Conservation (phyloP, 1,140 invertebrate species). For the Choristoneura fumiferana region DNA sequence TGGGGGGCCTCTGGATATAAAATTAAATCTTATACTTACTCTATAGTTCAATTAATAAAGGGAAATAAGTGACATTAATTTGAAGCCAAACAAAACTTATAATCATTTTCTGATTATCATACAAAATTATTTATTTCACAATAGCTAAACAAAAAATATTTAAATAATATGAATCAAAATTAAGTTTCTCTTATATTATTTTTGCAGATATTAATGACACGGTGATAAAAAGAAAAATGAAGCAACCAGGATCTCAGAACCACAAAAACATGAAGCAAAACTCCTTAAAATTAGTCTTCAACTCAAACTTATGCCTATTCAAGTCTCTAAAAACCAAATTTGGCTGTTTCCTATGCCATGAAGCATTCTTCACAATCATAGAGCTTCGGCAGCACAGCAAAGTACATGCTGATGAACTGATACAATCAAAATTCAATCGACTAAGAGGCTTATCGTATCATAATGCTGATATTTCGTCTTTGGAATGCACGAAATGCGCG, state of each 20-base stretch:
- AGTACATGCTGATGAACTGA: conserved; percentile 26
- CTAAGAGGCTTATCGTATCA: conserved; percentile 33
- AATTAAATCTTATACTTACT: too few relatives aligned
- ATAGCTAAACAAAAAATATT: too few relatives aligned
- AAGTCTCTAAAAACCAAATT: conserved; percentile 45
- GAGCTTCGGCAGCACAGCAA: conserved; percentile 35
- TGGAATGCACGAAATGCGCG: conserved; percentile 37
- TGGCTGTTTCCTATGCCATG: conserved; percentile 37
- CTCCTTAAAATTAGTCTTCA: conserved; percentile 36
- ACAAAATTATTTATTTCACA: too few relatives aligned
- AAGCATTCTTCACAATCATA: conserved; percentile 26
- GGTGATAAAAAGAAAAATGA: neutral
- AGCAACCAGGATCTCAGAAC: neutral
- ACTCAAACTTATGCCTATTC: conserved; percentile 48
- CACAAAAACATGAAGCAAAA: conserved; percentile 28
- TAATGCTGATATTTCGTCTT: conserved; percentile 41
- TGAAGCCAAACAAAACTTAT: too few relatives aligned
- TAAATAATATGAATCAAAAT: too few relatives aligned
- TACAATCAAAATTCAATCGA: conserved; percentile 24
- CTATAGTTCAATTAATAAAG: too few relatives aligned
- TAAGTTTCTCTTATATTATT: too few relatives aligned
- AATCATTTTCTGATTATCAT: too few relatives aligned
- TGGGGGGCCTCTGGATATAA: too few relatives aligned
- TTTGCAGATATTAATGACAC: neutral
- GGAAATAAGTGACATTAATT: too few relatives aligned